Evolutionary conservation across 2,113 vertebrate genomes (phyloP).

Genomic region (Nothocercus nigrocapillus): DNA sequence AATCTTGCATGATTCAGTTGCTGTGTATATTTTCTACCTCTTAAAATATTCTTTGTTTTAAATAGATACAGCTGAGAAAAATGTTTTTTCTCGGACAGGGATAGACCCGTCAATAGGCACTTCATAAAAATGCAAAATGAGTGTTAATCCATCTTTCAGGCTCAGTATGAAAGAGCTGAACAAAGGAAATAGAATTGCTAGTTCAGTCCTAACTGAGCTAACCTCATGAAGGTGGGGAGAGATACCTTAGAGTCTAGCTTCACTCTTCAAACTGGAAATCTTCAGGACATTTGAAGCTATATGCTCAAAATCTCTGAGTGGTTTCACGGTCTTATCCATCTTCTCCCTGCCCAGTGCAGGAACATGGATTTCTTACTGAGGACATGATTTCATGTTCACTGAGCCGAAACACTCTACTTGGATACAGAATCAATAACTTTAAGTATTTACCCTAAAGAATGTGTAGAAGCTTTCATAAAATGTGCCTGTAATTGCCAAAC

Average conservation of each 20-base stretch:
- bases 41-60: not conserved
- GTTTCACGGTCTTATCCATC: not conserved
- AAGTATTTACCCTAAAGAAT: not conserved
- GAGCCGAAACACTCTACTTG: not conserved
- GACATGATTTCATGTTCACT: not conserved
- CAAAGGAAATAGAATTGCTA: not conserved
- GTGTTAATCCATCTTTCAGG: not conserved
- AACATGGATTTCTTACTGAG: not conserved
- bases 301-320: not conserved
- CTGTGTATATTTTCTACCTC: not conserved
- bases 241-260: not conserved
- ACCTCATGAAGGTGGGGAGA: not conserved
- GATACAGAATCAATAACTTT: not conserved
- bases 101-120: not conserved
- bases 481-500: not conserved
- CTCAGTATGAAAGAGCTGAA: not conserved
- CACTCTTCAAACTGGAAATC: not conserved
- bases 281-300: not conserved
- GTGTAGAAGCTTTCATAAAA: not conserved
- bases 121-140: not conserved
- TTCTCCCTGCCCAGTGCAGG: not conserved
- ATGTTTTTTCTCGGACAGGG: not conserved
- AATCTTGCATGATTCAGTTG: not conserved
- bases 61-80: not conserved
- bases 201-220: not conserved